Base-by-base conservation (phyloP, 2,888 invertebrate species). In the Hemicrepidius hirtus region DNA sequence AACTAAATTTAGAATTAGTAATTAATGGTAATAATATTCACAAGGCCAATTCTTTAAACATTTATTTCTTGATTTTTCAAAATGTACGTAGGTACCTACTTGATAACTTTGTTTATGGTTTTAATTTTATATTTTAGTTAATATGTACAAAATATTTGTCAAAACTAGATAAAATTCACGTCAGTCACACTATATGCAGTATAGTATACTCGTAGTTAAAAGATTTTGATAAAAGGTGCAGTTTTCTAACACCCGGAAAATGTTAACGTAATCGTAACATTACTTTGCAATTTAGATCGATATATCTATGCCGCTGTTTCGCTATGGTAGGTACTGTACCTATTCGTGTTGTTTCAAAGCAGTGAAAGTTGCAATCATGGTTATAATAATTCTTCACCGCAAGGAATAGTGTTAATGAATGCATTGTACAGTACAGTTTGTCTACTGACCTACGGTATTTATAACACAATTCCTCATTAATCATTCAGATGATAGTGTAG, bases 1-100 rank as follows among this genome's bases (percentile, higher is more conserved):
- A 28, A 55, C 55, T 55, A 55, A 55, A 16, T 55, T 55, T 28
- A 55, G 55, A 32, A 35, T 55, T 35, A 55, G 32, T 55, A 55
- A 55, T 32, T 55, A 55, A 55, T 32, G 32, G 55, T 55, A 50
- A 50, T 50, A 44, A 18, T 28, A 28, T 50, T 21, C 20, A 28
- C 55, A 55, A 55, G 55, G 55, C 16, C 55, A 35, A 32, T 5
- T 35, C 3, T 40, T 40, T 40, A 13, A 13, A 40, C n/a, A 13
- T 40, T n/a, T 13, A 2, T 13, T 2, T 40, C 13, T 40, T 13
- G 13, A 40, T n/a, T 40, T 13, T 40, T 4, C 40, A 40, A n/a
- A n/a, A n/a, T n/a, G n/a, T n/a, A n/a, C n/a, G n/a, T n/a, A n/a
- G n/a, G n/a, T n/a, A n/a, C n/a, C 6, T 13, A 40, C 13, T 6